Conservation (phyloP, 2,113 vertebrate genomes). For the Dicaeum eximium region DNA sequence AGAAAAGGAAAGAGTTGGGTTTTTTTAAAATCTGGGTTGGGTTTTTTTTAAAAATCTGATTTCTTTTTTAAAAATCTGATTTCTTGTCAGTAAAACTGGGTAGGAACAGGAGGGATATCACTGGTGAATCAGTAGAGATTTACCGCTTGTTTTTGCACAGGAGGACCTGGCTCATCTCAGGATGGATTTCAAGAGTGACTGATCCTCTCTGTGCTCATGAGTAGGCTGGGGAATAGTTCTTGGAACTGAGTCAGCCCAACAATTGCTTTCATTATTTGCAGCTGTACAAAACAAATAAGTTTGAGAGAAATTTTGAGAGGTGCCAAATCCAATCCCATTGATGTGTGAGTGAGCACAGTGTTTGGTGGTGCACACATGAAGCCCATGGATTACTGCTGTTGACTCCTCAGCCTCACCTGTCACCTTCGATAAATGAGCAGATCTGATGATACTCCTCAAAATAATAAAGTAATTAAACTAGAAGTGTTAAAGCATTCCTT, state of each 20-base stretch:
- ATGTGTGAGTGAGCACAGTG: not conserved
- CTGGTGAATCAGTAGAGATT: not conserved
- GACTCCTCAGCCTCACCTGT: not conserved
- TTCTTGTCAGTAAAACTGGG: not conserved
- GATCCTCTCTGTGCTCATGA: not conserved
- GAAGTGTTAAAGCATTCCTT: not conserved
- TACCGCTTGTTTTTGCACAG: not conserved
- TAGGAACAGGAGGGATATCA: not conserved
- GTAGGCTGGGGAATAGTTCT: slow-evolving; percentile 9
- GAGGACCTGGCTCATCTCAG: not conserved
- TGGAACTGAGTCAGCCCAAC: slow-evolving; percentile 33
- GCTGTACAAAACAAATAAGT: slow-evolving; percentile 39
- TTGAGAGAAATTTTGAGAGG: not conserved
- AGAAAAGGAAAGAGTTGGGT: not conserved
- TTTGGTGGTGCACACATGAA: not conserved
- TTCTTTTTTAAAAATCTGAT: not conserved
- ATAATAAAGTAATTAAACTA: slow-evolving; percentile 1
- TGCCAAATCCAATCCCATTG: not conserved
- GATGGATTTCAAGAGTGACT: not conserved
- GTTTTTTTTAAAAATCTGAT: not conserved
- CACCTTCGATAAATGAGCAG: slow-evolving; percentile 7
- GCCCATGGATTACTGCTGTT: not conserved
- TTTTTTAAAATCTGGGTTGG: not conserved
- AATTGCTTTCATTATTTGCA: slow-evolving; percentile 45
- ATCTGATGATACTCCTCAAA: slow-evolving; percentile 23